Conservation (phyloP, 2,797 vertebrate species). For the Chiropotes sagulatus region DNA sequence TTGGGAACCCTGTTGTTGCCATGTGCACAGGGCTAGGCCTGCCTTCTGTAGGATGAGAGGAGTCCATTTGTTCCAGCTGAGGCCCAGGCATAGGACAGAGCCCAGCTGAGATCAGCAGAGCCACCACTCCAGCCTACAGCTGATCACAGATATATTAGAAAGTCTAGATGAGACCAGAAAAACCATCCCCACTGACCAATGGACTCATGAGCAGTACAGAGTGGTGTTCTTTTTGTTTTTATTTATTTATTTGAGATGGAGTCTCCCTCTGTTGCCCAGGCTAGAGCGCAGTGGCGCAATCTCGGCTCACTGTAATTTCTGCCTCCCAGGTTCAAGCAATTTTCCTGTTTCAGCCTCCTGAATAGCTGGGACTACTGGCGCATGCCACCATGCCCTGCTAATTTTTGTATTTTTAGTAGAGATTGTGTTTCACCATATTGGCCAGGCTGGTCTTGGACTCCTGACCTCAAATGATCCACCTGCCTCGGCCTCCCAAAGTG, state of each 20-base stretch:
- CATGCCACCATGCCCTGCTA: neutral
- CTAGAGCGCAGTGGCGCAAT: fast-evolving
- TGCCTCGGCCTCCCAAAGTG: neutral
- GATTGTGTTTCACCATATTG: neutral
- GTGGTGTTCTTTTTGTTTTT: neutral
- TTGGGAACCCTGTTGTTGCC: neutral
- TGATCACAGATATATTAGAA: neutral
- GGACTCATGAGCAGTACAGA: neutral
- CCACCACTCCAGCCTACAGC: neutral
- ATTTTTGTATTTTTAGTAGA: neutral
- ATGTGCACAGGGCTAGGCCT: neutral
- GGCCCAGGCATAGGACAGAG: neutral
- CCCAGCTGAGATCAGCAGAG: neutral
- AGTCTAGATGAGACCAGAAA: neutral
- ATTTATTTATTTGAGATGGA: neutral
- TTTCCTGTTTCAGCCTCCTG: neutral
- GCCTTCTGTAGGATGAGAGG: neutral
- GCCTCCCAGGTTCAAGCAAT: neutral
- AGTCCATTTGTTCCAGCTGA: neutral
- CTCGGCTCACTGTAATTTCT: neutral
- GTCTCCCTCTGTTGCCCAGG: neutral
- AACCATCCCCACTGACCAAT: no score
- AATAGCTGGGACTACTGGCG: neutral
- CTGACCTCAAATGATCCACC: neutral
- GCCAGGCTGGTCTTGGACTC: neutral